Percentiles rank a stretch among this genome's conserved stretches.
Conservation (phyloP, 1,140 invertebrate genomes). For the Hyles vespertilio region DNA sequence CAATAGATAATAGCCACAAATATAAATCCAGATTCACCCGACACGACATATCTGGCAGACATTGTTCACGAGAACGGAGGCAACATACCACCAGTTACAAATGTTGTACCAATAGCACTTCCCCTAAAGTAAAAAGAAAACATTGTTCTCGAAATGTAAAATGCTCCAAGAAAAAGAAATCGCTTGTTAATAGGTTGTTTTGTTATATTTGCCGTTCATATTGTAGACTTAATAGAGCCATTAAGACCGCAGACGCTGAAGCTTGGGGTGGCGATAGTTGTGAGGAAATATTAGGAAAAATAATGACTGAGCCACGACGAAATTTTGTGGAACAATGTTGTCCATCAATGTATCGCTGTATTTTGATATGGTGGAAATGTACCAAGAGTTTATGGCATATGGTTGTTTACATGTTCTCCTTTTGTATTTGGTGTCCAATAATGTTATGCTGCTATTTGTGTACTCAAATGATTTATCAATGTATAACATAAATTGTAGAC, state of each 20-base stretch:
- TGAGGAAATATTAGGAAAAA: background rate
- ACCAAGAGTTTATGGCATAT: conserved; percentile 11
- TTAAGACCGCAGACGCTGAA: conserved; percentile 10
- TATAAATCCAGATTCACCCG: no score
- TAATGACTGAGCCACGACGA: no score
- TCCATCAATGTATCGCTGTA: conserved; percentile 23
- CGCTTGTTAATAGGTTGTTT: no score
- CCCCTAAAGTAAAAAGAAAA: no score
- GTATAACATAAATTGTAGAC: conserved; percentile 1
- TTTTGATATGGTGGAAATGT: conserved; percentile 19
- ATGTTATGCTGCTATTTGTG: conserved; percentile 25
- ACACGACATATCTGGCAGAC: no score
- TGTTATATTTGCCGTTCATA: background rate
- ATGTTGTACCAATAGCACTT: no score
- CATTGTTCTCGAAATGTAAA: no score
- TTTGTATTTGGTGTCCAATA: conserved; percentile 31
- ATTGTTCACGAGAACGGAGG: no score
- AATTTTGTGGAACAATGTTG: conserved; percentile 13
- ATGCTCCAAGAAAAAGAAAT: no score
- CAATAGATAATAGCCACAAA: no score
- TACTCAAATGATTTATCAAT: conserved; percentile 17
- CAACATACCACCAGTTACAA: no score
- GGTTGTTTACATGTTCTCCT: conserved; percentile 14
- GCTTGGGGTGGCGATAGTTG: conserved; percentile 17
- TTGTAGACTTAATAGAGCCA: background rate